These are phyloP conservation scores for Homalodisca vitripennis DNA, from an alignment of 1,140 invertebrate genomes.

Conservation along the genomic window DNA sequence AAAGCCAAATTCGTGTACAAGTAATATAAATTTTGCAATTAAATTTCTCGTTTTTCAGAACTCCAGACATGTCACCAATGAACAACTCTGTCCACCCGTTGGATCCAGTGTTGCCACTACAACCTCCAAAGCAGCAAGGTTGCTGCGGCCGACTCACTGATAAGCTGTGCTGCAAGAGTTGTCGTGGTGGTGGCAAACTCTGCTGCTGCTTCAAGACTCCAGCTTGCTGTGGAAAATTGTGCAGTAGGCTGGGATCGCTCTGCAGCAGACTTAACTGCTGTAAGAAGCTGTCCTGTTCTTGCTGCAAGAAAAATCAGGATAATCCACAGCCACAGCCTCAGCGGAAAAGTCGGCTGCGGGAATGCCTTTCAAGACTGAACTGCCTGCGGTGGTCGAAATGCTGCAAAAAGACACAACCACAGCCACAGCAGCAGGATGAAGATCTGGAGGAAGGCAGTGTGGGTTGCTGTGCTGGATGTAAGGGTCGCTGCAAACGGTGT, in stretches of 20 bases:
- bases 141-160: conserved; percentile 15
- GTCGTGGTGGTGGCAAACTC: background rate
- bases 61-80: background rate
- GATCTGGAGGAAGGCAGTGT: background rate
- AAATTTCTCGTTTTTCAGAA: too few species aligned
- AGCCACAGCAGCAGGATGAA: background rate
- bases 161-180: conserved; percentile 15
- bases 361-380: conserved; percentile 15
- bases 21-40: too few species aligned
- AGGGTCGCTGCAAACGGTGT: conserved; percentile 3
- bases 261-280: conserved; percentile 34
- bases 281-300: conserved; percentile 19
- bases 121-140: conserved; percentile 19
- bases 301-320: conserved; percentile 20
- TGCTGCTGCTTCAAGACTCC: conserved; percentile 12
- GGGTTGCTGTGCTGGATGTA: conserved; percentile 28
- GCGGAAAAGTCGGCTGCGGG: background rate
- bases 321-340: background rate
- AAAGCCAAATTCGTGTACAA: too few species aligned
- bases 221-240: background rate
- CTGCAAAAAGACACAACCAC: conserved; percentile 5
- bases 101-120: conserved; percentile 1
- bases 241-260: background rate
- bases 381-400: background rate
- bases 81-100: conserved; percentile 24